Conservation (phyloP, 2,888 invertebrate genomes). For the Pristionchus fissidentatus region DNA sequence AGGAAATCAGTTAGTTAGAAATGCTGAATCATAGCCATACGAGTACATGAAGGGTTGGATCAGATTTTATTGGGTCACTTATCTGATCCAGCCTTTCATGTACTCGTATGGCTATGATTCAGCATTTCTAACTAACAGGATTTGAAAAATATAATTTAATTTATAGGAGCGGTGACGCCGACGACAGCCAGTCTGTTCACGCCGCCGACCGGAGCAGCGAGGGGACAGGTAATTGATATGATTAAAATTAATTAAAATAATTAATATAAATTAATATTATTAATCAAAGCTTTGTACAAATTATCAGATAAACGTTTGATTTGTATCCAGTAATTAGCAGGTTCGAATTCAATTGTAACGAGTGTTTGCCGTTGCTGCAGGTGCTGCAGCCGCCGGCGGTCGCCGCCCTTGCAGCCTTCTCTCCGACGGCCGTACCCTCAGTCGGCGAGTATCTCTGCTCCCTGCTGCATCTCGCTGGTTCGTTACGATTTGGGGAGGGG, state of each 20-base stretch:
- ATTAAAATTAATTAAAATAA: no score
- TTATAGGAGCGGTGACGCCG: conserved; percentile 27
- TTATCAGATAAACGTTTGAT: no score
- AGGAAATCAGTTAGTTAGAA: no score
- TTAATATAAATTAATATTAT: no score
- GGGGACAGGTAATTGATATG: conserved; percentile 40
- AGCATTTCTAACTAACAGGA: neutral
- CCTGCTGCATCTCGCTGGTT: conserved; percentile 41
- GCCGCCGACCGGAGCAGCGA: conserved; percentile 31
- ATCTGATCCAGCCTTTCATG: no score
- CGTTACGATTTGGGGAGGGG: no score
- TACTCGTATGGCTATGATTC: neutral
- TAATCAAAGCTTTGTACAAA: no score
- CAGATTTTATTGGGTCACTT: no score
- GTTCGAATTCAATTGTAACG: neutral
- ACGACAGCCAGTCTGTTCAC: conserved; percentile 42
- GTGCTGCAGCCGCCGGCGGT: conserved; percentile 13
- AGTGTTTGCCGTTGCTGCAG: neutral
- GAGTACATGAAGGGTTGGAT: no score
- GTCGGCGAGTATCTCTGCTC: conserved; percentile 25
- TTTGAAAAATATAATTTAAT: neutral
- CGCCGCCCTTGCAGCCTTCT: conserved; percentile 26
- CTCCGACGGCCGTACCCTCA: conserved; percentile 7
- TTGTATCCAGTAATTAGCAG: no score
- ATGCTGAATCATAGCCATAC: no score